A percentile compares a stretch with the other conserved stretches of the same genome.
Evolutionary conservation across 2,113 vertebrate genomes (phyloP).

Genomic region (Agelaius tricolor): DNA sequence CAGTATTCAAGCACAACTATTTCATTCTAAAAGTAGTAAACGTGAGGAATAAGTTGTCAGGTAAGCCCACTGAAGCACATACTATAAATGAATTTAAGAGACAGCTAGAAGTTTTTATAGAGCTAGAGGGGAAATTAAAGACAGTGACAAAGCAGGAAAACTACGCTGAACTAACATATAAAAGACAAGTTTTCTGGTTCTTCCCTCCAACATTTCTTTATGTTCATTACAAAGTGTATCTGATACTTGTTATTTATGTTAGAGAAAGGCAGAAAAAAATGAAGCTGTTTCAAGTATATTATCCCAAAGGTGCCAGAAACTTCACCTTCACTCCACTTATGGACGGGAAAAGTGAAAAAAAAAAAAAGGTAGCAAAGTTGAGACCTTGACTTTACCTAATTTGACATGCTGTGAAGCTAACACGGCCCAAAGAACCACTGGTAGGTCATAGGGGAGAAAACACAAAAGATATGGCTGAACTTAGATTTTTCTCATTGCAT

Average conservation of each 20-base stretch:
- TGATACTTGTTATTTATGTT: constrained; percentile 40
- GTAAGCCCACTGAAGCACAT: constrained; percentile 58
- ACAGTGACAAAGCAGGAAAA: constrained; percentile 38
- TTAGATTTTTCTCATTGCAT: background rate
- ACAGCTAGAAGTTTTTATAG: constrained; percentile 56
- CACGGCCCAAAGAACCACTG: background rate
- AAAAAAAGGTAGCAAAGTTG: background rate
- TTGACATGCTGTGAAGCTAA: background rate
- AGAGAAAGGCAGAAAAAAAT: background rate
- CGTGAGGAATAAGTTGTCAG: constrained; percentile 63
- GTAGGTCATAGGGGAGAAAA: background rate
- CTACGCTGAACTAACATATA: constrained; percentile 3
- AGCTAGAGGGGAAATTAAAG: constrained; percentile 56
- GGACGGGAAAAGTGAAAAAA: background rate
- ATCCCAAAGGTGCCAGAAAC: background rate
- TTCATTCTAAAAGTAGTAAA: constrained; percentile 65
- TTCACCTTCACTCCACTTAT: background rate
- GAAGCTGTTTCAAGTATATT: background rate
- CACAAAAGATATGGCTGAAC: background rate
- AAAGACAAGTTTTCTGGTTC: constrained; percentile 37
- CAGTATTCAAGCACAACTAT: constrained; percentile 39
- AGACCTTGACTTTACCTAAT: background rate
- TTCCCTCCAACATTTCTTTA: constrained; percentile 9
- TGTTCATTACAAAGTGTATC: constrained; percentile 8
- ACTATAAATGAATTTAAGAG: constrained; percentile 65